Conservation (phyloP, 2,797 vertebrate species). For the Hoplostethus atlanticus region DNA sequence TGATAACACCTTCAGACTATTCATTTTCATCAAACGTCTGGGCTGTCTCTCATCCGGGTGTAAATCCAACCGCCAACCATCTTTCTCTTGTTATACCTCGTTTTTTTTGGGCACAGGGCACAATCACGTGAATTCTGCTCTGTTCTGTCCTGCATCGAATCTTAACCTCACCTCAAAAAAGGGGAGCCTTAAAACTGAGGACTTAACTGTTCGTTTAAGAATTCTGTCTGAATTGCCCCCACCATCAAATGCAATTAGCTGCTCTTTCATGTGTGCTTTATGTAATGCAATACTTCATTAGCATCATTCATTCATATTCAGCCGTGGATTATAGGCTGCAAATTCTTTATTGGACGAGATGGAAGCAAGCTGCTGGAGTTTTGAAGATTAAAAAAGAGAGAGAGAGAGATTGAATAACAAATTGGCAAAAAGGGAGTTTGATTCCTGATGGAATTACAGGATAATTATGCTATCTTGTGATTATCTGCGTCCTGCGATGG, state of each 20-base stretch:
- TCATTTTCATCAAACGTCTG: slow-evolving; percentile 95
- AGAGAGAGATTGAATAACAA: slow-evolving; percentile 95
- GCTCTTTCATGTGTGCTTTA: slow-evolving; percentile 99
- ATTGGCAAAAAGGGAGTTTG: slow-evolving; percentile 91
- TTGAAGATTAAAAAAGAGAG: slow-evolving; percentile 88
- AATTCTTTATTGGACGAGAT: slow-evolving; percentile 98
- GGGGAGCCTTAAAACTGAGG: slow-evolving; percentile 91
- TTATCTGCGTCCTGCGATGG: slow-evolving; percentile 95
- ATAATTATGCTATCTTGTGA: slow-evolving; percentile 98
- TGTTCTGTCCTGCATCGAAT: slow-evolving; percentile 39
- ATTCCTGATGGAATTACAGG: slow-evolving; percentile 98
- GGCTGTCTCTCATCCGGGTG: slow-evolving; percentile 87
- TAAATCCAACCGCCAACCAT: slow-evolving; percentile 89
- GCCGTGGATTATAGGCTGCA: slow-evolving; percentile 97
- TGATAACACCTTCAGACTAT: slow-evolving; percentile 93
- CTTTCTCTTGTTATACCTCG: slow-evolving; percentile 87
- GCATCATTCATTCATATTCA: slow-evolving; percentile 99
- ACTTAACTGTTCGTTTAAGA: slow-evolving; percentile 94
- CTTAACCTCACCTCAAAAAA: slow-evolving; percentile 45
- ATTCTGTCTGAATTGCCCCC: slow-evolving; percentile 97
- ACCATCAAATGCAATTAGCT: slow-evolving; percentile 99
- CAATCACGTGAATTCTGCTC: slow-evolving; percentile 75
- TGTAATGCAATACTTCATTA: slow-evolving; percentile 99
- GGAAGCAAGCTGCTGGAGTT: slow-evolving; percentile 96
- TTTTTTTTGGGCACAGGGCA: slow-evolving; percentile 71